phyloP scores from a whole-genome alignment of 2,113 vertebrate genomes.

The Crocuta crocuta region DNA sequence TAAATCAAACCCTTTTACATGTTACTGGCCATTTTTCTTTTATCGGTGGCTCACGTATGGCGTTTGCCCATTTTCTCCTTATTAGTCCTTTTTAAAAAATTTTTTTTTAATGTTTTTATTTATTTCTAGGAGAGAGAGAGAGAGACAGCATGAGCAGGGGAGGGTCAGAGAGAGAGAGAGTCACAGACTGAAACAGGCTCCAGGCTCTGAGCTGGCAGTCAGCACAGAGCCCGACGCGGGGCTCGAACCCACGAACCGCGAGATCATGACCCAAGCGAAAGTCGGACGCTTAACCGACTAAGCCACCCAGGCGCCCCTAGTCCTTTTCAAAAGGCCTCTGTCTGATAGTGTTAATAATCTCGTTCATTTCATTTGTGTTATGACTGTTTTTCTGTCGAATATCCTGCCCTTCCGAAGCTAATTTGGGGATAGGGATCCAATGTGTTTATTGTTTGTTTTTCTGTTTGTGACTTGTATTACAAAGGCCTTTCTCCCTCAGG shows the following conservation, averaged over 20 bases:
- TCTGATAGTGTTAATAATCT: neutral
- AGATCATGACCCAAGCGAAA: no score
- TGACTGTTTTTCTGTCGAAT: neutral
- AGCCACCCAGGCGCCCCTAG: no score
- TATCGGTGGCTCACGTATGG: neutral
- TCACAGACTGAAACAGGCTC: no score
- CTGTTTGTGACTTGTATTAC: neutral
- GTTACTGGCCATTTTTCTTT: neutral
- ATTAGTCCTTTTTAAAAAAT: neutral
- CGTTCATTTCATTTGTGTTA: neutral
- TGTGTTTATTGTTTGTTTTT: neutral
- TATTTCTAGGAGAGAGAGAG: no score
- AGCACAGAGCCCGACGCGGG: no score
- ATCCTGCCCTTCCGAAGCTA: neutral
- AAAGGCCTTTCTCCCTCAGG: neutral
- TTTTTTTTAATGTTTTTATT: no score
- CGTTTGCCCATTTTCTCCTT: neutral
- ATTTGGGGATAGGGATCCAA: neutral
- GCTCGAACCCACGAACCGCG: no score
- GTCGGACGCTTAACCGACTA: no score
- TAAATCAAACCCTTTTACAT: neutral
- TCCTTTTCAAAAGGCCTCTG: neutral
- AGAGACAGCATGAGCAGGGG: no score
- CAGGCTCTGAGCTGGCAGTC: no score
- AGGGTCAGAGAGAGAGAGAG: no score